Base-by-base conservation (phyloP, 2,888 invertebrate species). In the Halictus quadricinctus region DNA sequence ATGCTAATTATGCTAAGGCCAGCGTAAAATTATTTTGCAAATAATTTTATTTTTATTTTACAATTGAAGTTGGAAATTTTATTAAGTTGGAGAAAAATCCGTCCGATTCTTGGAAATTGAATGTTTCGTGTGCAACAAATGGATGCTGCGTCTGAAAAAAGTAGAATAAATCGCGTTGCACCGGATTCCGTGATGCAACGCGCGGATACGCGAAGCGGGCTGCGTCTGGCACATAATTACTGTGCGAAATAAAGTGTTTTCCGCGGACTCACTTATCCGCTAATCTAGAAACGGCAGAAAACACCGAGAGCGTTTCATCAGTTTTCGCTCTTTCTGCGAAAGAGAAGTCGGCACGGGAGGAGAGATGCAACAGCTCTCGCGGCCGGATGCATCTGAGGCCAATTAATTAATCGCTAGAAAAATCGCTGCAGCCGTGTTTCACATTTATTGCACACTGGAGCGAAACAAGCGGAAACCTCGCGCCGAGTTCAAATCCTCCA, bases 211-310 rank as follows among this genome's bases (percentile, higher is more conserved):
- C 10, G 54, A 29, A 29, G 43, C 75, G 36, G 13, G 46, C 48
- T 54, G 73, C 73, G n/a, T 54, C 79, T 69, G 81, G 66, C 79
- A 60, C 69, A 21, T 74, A 79, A 79, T 82, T 79, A 82, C 82
- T 74, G 69, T 70, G 64, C 43, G 74, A 41, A 79, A 82, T 70
- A 79, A 82, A 82, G 70, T n/a, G 81, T 58, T 72, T 50, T 25
- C 70, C 21, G 60, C 64, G 46, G 60, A 58, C 29, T 58, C 48
- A 29, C 41, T 70, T 83, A 80, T 83, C 75, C 0, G 25, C 0
- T 43, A 43, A 83, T 83, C 83, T 80, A 46, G 72, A 72, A 72
- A 80, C 72, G 50, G 48, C 54, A 66, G 41, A 29, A 58, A 58
- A 48, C 58, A 60, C 50, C 18, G 41, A 10, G 41, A 10, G 21